A percentile compares a stretch with the other conserved stretches of the same genome.
These are phyloP conservation scores for Arctia plantaginis DNA, from an alignment of 2,888 invertebrate genomes.

Conservation along the genomic window DNA sequence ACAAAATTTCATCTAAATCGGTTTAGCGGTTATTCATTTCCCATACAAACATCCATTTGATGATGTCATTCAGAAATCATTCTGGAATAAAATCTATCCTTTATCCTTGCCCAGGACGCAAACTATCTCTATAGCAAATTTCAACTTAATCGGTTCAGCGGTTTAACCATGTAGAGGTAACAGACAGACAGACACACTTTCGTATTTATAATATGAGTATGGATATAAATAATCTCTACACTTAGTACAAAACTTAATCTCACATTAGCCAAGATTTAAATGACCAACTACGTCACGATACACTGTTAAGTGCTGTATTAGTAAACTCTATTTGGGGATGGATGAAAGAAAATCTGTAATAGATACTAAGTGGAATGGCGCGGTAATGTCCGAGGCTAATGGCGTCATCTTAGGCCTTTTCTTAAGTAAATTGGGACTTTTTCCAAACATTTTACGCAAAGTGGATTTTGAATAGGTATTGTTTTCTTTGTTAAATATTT, in stretches of 20 bases:
- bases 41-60: too few species aligned
- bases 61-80: too few species aligned
- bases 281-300: conserved; percentile 2
- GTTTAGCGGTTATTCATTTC: too few species aligned
- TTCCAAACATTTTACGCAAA: conserved; percentile 1
- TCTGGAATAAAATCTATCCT: too few species aligned
- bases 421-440: conserved; percentile 10
- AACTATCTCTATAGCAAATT: too few species aligned
- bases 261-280: neutral
- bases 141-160: too few species aligned
- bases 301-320: conserved; percentile 2
- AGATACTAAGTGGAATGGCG: conserved; percentile 8
- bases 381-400: conserved; percentile 8
- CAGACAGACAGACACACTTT: too few species aligned
- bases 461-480: neutral
- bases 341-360: conserved; percentile 17
- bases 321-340: conserved; percentile 5
- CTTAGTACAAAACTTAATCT: neutral
- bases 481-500: neutral
- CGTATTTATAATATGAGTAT: too few species aligned
- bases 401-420: conserved; percentile 6
- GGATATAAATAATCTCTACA: too few species aligned
- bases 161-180: too few species aligned
- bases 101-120: too few species aligned
- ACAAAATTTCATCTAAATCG: too few species aligned